Evolutionary conservation across 2,888 invertebrate species (phyloP).

Genomic region (Noctua janthina): DNA sequence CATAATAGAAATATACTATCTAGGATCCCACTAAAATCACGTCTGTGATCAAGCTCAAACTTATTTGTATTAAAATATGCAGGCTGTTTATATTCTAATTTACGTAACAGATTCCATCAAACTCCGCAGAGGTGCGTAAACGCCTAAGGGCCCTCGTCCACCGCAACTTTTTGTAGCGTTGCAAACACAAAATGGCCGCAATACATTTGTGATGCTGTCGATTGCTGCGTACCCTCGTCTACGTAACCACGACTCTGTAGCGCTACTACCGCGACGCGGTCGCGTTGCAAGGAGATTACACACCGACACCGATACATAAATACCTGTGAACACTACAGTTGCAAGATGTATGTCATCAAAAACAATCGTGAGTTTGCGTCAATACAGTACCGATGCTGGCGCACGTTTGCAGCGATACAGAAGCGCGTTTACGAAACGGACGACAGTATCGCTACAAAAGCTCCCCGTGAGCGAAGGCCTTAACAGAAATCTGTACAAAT

Average conservation of each 20-base stretch:
- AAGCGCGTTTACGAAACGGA: neutral
- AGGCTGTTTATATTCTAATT: conserved; percentile 31
- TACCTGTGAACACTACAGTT: neutral
- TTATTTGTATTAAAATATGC: conserved; percentile 42
- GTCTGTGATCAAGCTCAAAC: conserved; percentile 6
- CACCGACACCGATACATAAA: neutral
- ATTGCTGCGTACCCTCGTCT: neutral
- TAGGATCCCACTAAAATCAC: neutral
- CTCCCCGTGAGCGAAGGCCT: neutral
- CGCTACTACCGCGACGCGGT: neutral
- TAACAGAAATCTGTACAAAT: conserved; percentile 68
- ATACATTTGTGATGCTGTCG: neutral
- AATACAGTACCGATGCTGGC: neutral
- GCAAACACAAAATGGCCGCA: neutral
- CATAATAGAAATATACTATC: neutral
- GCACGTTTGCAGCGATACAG: neutral
- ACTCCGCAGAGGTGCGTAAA: conserved; percentile 41
- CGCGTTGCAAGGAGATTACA: neutral
- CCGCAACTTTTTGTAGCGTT: too few species aligned
- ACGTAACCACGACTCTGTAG: neutral
- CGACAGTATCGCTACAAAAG: neutral
- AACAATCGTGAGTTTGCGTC: neutral
- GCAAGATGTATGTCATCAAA: neutral
- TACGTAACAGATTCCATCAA: conserved; percentile 47
- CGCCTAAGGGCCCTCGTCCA: conserved; percentile 6